Conservation (phyloP, 2,113 vertebrate species). For the Eclectus roratus region DNA sequence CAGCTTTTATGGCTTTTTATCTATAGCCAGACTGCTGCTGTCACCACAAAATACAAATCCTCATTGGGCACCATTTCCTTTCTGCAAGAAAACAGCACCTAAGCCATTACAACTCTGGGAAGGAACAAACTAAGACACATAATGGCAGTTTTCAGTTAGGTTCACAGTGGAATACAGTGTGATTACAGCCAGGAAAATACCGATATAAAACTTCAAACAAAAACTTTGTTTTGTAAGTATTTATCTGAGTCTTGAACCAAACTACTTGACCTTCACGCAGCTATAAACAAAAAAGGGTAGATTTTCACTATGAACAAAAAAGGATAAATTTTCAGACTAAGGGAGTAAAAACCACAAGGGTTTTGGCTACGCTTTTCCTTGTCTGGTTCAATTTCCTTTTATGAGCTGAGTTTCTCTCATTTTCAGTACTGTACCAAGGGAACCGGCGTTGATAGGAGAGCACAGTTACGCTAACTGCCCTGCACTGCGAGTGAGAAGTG, state of each 20-base stretch:
- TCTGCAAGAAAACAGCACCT: not conserved
- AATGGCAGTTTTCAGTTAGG: not conserved
- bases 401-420: not conserved
- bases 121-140: not conserved
- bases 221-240: not conserved
- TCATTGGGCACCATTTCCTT: not conserved
- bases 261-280: not conserved
- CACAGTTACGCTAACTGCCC: rapidly evolving
- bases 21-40: not conserved
- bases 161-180: not conserved
- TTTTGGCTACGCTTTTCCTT: not conserved
- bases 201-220: not conserved
- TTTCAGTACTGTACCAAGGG: not conserved
- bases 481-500: not conserved
- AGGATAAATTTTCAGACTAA: not conserved
- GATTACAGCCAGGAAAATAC: not conserved
- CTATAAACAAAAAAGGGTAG: not conserved
- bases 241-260: not conserved
- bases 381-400: not conserved
- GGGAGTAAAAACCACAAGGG: not conserved
- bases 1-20: not conserved
- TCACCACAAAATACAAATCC: not conserved
- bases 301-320: not conserved
- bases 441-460: not conserved
- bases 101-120: not conserved